Evolutionary conservation across 2,888 invertebrate genomes (phyloP).

Genomic region (Auanema freiburgensis): DNA sequence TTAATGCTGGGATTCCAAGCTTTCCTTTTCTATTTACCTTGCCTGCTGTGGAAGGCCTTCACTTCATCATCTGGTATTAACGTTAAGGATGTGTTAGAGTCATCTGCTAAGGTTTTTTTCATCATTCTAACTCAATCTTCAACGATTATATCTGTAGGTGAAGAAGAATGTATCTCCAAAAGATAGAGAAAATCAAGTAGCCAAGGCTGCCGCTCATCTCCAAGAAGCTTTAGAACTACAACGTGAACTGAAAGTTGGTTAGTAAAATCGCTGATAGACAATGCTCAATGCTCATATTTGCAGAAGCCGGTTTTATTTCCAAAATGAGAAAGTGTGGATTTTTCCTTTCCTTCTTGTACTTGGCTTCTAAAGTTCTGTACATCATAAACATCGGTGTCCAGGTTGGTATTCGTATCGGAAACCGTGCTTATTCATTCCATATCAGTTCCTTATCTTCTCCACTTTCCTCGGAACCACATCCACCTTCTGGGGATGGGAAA

Average conservation of each 20-base stretch:
- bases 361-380: constrained; percentile 43
- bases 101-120: constrained; percentile 34
- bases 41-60: constrained; percentile 56
- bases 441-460: constrained; percentile 46
- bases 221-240: constrained; percentile 59
- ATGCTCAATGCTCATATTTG: no score
- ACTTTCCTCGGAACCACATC: constrained; percentile 45
- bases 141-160: constrained; percentile 11
- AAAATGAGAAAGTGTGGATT: constrained; percentile 30
- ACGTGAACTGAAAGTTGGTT: constrained; percentile 52
- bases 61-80: constrained; percentile 58
- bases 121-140: not conserved
- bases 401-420: constrained; percentile 4
- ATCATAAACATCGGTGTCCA: constrained; percentile 43
- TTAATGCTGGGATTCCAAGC: constrained; percentile 59
- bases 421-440: not conserved
- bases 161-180: constrained; percentile 26
- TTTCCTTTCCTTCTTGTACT: constrained; percentile 37
- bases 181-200: constrained; percentile 13
- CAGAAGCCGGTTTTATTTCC: constrained; percentile 13
- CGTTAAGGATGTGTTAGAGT: constrained; percentile 55
- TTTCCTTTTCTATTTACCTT: constrained; percentile 61
- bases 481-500: constrained; percentile 47
- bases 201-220: constrained; percentile 45
- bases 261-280: constrained; percentile 1